Conservation (phyloP, 2,888 invertebrate species). For the Cyclophora albipunctata region DNA sequence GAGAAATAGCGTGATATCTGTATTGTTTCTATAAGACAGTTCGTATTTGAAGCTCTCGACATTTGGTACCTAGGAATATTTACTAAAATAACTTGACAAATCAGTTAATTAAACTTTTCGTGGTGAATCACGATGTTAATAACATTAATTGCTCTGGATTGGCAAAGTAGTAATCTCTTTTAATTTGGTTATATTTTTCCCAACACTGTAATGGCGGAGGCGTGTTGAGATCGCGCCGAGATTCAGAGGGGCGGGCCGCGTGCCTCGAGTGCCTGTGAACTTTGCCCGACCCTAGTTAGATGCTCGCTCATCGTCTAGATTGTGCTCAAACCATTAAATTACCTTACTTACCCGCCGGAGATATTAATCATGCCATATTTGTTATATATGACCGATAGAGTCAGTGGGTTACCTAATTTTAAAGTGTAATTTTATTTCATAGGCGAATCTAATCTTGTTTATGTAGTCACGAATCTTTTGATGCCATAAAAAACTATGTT, state of each 20-base stretch:
- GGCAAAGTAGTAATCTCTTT: slow-evolving; percentile 10
- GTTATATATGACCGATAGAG: not conserved
- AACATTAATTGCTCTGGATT: not conserved
- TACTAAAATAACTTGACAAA: too few relatives aligned
- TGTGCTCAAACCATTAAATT: slow-evolving; percentile 24
- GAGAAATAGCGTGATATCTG: too few relatives aligned
- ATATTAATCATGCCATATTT: slow-evolving; percentile 12
- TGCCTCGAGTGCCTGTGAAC: slow-evolving; percentile 38
- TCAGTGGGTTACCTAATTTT: slow-evolving; percentile 2
- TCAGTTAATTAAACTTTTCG: too few relatives aligned
- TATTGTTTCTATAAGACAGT: too few relatives aligned
- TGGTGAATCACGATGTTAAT: too few relatives aligned
- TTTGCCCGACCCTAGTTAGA: slow-evolving; percentile 43
- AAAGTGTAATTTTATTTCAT: too few relatives aligned
- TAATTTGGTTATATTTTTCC: slow-evolving; percentile 23
- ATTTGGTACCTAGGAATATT: too few relatives aligned
- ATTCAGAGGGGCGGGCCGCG: slow-evolving; percentile 24
- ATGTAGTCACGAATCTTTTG: too few relatives aligned
- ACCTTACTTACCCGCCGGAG: slow-evolving; percentile 20
- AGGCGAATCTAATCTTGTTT: too few relatives aligned
- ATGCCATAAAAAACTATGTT: too few relatives aligned
- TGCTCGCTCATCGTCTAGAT: slow-evolving; percentile 24
- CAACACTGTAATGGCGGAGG: slow-evolving; percentile 21
- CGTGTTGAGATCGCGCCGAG: slow-evolving; percentile 31
- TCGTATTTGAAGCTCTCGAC: too few relatives aligned